phyloP scores from a whole-genome alignment of 2,113 vertebrate genomes.

The Parus major region DNA sequence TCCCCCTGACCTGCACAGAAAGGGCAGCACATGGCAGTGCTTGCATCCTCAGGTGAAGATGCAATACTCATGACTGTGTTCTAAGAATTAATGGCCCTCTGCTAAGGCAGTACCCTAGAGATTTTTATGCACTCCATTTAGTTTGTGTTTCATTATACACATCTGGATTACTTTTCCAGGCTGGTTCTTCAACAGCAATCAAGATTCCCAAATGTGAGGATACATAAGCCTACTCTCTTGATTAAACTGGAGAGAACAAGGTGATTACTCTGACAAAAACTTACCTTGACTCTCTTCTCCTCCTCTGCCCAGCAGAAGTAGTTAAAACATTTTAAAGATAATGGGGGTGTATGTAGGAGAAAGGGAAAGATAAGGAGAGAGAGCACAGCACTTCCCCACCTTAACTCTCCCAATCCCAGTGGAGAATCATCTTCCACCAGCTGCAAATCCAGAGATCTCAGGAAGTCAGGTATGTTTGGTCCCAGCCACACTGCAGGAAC shows the following conservation, averaged over 20 bases:
- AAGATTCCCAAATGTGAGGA: not conserved
- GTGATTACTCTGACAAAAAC: not conserved
- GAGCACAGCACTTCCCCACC: not conserved
- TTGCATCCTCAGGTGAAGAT: not conserved
- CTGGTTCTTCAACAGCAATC: not conserved
- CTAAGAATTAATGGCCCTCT: not conserved
- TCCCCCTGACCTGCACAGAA: not conserved
- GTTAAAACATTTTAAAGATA: not conserved
- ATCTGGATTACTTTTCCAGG: not conserved
- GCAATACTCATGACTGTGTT: not conserved
- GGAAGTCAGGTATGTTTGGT: not conserved
- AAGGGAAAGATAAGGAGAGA: not conserved
- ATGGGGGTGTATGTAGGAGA: slow-evolving; percentile 5
- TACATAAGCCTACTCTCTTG: not conserved
- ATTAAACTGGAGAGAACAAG: not conserved
- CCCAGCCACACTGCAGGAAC: not conserved
- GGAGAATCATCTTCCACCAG: not conserved
- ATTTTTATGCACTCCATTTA: not conserved
- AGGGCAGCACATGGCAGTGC: not conserved
- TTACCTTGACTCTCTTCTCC: not conserved
- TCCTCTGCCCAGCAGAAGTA: not conserved
- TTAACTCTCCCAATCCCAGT: not conserved
- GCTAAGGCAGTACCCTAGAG: not conserved
- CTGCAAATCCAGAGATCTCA: not conserved
- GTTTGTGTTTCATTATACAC: not conserved